Evolutionary conservation across 2,888 invertebrate genomes (phyloP).

Genomic region (Petrolisthes cinctipes): DNA sequence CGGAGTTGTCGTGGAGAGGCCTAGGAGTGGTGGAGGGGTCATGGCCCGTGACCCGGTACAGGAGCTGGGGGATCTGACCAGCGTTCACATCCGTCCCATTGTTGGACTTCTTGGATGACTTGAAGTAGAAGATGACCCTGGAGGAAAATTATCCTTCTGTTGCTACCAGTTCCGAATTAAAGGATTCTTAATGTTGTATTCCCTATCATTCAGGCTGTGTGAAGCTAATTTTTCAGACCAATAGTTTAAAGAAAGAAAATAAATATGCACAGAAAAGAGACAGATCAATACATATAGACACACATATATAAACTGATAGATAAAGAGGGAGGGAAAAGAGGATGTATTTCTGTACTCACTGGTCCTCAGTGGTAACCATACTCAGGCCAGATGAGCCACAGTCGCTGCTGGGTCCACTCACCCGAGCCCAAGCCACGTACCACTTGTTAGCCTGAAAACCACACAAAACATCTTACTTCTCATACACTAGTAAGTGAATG

Average conservation of each 20-base stretch:
- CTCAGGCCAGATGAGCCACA: conserved; percentile 95
- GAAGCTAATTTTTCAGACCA: background rate
- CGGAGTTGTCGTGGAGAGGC: conserved; percentile 75
- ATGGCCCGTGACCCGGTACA: conserved; percentile 80
- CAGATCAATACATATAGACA: background rate
- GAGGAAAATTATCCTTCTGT: conserved; percentile 44
- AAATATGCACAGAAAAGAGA: too few species aligned
- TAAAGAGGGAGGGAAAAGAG: background rate
- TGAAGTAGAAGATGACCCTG: conserved; percentile 90
- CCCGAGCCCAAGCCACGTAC: conserved; percentile 96
- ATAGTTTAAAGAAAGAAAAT: too few species aligned
- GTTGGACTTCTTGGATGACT: conserved; percentile 96
- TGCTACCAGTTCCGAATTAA: background rate
- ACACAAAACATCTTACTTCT: background rate
- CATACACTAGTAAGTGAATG: background rate
- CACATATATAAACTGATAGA: background rate
- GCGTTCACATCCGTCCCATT: conserved; percentile 98
- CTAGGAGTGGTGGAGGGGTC: conserved; percentile 76
- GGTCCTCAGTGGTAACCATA: conserved; percentile 91
- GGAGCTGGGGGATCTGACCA: conserved; percentile 94
- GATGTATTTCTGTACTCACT: conserved; percentile 75
- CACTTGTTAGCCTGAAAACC: conserved; percentile 83
- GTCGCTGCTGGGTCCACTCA: conserved; percentile 95
- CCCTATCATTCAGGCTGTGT: background rate
- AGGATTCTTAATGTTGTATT: background rate